Evolutionary conservation across 2,797 vertebrate species (phyloP), one percentile per base, ranked within the genome.

Genomic region (Myotis daubentonii): DNA sequence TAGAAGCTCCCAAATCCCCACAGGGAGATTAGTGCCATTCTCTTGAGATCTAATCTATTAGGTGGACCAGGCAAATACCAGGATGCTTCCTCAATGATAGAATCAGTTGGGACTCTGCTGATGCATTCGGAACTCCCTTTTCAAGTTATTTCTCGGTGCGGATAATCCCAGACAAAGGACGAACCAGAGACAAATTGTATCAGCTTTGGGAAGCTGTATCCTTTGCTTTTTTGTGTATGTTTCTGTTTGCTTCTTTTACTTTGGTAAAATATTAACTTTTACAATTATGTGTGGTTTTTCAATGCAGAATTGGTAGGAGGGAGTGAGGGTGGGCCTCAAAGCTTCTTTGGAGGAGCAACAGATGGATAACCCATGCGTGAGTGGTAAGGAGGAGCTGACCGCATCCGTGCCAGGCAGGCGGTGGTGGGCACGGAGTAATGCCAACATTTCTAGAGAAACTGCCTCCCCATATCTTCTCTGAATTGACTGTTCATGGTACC

Each of bases 171-270:
- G 41, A 49, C 66, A 95, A 91, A 72, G 13, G 33, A 30, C 33
- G 68, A 87, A 71, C 25, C 33, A 83, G 75, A 88, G 78, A 68
- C 75, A 91, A 84, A 78, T 38, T 10, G 13, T 15, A 20, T 55
- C 44, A 33, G 66, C 30, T 53, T 30, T 47, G 19, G 19, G 8
- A 78, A 68, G 23, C 9, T 75, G 1, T 30, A 74, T 62, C 49
- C 72, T 75, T 60, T 41, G 71, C 36, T 41, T 76, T 38, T 85
- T 10, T n/a, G n/a, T 49, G 20, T 85, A 33, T 23, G 16, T 65
- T 78, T 78, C n/a, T 91, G 20, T 22, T 47, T 78, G 25, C 81
- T 74, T 49, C 8, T 83, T 91, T 86, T 22, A 57, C 65, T 93
- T 90, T 44, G 1, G 13, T 17, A 47, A 84, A 71, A 72, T 30